Evolutionary conservation across 1,140 invertebrate genomes (phyloP).

Genomic region (Oppia nitens): DNA sequence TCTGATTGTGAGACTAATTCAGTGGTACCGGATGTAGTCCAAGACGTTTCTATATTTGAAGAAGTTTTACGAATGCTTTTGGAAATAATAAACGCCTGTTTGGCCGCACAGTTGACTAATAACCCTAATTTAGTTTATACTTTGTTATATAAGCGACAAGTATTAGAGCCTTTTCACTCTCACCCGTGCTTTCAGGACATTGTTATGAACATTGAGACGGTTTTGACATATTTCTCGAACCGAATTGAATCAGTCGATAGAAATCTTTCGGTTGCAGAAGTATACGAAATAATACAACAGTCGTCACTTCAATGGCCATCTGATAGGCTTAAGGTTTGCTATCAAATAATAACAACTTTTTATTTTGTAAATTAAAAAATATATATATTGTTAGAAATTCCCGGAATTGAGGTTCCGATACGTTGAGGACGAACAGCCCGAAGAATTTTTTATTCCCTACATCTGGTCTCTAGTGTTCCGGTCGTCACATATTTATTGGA

Average conservation of each 20-base stretch:
- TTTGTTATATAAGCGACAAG: slow-evolving; percentile 75
- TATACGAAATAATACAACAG: slow-evolving; percentile 67
- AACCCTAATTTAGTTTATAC: slow-evolving; percentile 94
- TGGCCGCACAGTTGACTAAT: slow-evolving; percentile 65
- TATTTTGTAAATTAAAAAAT: slow-evolving; percentile 20
- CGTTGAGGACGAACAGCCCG: slow-evolving; percentile 93
- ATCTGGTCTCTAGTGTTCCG: slow-evolving; percentile 81
- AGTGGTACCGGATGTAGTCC: slow-evolving; percentile 35
- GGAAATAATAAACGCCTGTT: slow-evolving; percentile 86
- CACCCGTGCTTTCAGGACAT: slow-evolving; percentile 87
- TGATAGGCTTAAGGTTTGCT: slow-evolving; percentile 65
- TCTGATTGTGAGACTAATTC: slow-evolving; percentile 15
- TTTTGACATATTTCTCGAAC: slow-evolving; percentile 69
- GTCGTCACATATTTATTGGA: slow-evolving; percentile 64
- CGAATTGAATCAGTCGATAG: slow-evolving; percentile 47
- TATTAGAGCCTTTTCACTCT: slow-evolving; percentile 68
- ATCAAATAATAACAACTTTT: slow-evolving; percentile 16
- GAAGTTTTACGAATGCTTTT: slow-evolving; percentile 90
- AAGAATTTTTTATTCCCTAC: slow-evolving; percentile 98
- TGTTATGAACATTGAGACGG: slow-evolving; percentile 87
- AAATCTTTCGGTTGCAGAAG: slow-evolving; percentile 61
- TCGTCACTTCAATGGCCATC: slow-evolving; percentile 71
- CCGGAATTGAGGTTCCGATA: slow-evolving; percentile 97
- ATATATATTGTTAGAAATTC: slow-evolving; percentile 75
- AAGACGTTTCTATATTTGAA: slow-evolving; percentile 84